A percentile compares a stretch with the other conserved stretches of the same genome.
These are phyloP conservation scores for Thymelicus lineola DNA, from an alignment of 2,888 invertebrate species.

Conservation along the genomic window DNA sequence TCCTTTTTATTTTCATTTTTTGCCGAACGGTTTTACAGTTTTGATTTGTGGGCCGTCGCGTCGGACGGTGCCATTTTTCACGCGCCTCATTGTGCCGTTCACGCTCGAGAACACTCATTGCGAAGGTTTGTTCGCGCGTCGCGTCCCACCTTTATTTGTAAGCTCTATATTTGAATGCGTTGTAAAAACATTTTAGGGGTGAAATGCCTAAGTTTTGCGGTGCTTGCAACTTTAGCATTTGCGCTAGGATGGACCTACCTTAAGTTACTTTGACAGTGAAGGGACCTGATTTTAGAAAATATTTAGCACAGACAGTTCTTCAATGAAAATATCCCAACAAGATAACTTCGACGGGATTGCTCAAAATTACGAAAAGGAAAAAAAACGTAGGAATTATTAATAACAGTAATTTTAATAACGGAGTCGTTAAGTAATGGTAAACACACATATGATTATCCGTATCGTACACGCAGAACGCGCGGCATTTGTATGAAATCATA, in stretches of 20 bases:
- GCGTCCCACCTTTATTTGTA: constrained; percentile 60
- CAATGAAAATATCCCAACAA: too few relatives aligned
- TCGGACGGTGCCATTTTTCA: constrained; percentile 69
- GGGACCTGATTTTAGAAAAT: too few relatives aligned
- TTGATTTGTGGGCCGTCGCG: constrained; percentile 74
- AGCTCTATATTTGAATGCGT: constrained; percentile 53
- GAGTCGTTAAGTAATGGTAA: too few relatives aligned
- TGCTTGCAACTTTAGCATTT: background rate
- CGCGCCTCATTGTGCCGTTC: constrained; percentile 71
- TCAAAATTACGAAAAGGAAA: too few relatives aligned
- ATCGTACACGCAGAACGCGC: too few relatives aligned
- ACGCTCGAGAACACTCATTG: constrained; percentile 58
- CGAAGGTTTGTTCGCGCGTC: constrained; percentile 59
- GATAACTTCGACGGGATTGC: too few relatives aligned
- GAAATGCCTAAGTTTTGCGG: background rate
- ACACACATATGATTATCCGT: too few relatives aligned
- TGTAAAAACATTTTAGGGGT: constrained; percentile 1
- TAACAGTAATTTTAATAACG: too few relatives aligned
- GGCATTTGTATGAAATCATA: too few relatives aligned
- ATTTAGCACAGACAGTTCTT: too few relatives aligned
- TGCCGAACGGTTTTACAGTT: constrained; percentile 64
- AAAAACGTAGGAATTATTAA: too few relatives aligned
- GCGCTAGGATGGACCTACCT: background rate
- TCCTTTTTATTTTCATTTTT: constrained; percentile 61
- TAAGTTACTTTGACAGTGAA: background rate